Evolutionary conservation across 35 echinoderm and acorn worm genomes (phyloP).

Genomic region (Ophioderma brevispina): DNA sequence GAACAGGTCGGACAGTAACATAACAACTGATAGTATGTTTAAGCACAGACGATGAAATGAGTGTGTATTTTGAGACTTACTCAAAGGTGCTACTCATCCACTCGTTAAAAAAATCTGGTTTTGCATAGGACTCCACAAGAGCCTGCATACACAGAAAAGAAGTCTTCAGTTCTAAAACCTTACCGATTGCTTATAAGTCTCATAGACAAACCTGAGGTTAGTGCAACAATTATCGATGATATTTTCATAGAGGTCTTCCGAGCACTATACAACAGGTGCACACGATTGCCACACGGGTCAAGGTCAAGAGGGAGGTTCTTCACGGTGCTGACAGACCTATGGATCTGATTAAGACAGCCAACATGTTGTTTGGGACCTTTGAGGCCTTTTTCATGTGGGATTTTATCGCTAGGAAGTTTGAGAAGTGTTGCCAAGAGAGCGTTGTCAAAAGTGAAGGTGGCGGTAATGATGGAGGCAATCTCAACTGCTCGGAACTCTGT

Average conservation of each 20-base stretch:
- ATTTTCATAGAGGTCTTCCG: constrained; percentile 94
- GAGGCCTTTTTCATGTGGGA: constrained; percentile 99
- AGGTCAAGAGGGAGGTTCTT: constrained; percentile 26
- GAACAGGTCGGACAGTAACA: constrained; percentile 63
- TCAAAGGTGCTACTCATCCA: constrained; percentile 81
- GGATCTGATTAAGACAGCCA: constrained; percentile 96
- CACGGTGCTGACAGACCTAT: constrained; percentile 32
- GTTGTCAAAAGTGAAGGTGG: constrained; percentile 20
- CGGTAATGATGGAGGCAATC: constrained; percentile 9
- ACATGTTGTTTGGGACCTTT: constrained; percentile 88
- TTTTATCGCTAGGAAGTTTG: constrained; percentile 88
- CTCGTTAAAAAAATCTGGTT: constrained; percentile 68
- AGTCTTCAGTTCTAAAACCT: constrained; percentile 65
- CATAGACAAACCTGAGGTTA: constrained; percentile 93
- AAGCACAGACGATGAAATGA: constrained; percentile 72
- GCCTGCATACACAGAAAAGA: constrained; percentile 43
- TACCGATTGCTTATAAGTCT: constrained; percentile 95
- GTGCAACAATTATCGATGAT: constrained; percentile 83
- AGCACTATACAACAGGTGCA: constrained; percentile 84
- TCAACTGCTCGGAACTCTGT: constrained; percentile 84
- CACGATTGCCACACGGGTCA: not conserved
- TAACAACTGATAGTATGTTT: constrained; percentile 69
- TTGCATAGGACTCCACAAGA: constrained; percentile 68
- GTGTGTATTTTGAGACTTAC: constrained; percentile 87
- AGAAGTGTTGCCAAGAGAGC: constrained; percentile 81